Conservation (phyloP, 2,113 vertebrate genomes). For the Bolborhynchus lineola region DNA sequence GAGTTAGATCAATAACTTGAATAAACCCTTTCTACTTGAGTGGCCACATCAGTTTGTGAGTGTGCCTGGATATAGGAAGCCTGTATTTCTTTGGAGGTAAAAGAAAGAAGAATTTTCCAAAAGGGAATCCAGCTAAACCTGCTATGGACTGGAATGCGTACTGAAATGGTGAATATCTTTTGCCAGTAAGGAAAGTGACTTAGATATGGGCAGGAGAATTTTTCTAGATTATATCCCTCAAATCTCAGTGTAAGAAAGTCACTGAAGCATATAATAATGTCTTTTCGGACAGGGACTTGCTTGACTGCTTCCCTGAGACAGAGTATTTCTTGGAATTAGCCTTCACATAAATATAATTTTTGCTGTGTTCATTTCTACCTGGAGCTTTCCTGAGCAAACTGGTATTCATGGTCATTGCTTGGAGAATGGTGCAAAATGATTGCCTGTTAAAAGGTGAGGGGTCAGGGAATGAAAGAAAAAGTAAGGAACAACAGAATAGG, state of each 20-base stretch:
- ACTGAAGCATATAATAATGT: background rate
- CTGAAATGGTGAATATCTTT: background rate
- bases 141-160: background rate
- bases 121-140: background rate
- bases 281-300: background rate
- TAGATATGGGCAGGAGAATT: background rate
- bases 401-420: rapidly evolving
- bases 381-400: background rate
- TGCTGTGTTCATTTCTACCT: background rate
- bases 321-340: background rate
- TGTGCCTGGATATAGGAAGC: background rate
- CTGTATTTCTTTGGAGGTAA: background rate
- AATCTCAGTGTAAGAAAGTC: background rate
- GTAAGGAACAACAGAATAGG: background rate
- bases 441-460: background rate
- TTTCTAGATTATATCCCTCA: background rate
- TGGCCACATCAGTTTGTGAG: background rate
- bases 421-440: background rate
- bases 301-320: background rate
- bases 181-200: background rate
- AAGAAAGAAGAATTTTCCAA: background rate
- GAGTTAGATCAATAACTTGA: background rate
- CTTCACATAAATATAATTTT: background rate
- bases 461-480: background rate
- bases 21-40: background rate